phyloP scores from a whole-genome alignment of 1,140 invertebrate species.

The Polypedilum vanderplanki region DNA sequence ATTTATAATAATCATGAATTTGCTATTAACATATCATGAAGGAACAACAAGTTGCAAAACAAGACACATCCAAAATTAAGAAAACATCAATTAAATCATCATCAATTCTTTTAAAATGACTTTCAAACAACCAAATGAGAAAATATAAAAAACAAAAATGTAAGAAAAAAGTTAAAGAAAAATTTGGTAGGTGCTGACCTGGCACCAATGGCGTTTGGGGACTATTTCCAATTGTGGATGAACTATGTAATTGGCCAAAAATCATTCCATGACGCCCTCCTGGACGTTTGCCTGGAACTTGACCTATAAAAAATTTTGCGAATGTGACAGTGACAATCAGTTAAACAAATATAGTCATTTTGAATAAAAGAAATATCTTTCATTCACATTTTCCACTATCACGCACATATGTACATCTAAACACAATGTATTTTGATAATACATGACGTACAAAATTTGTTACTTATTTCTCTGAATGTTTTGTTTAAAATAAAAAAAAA shows the following conservation, averaged over 20 bases:
- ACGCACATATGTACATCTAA: background rate
- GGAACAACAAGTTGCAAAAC: no score
- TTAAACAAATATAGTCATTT: background rate
- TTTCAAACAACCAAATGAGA: background rate
- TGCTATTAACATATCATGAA: no score
- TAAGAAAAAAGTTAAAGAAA: constrained; percentile 26
- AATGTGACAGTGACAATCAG: constrained; percentile 17
- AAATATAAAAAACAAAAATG: constrained; percentile 26
- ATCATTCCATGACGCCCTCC: constrained; percentile 62
- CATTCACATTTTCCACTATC: background rate
- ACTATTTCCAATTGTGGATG: constrained; percentile 53
- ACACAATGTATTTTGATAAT: constrained; percentile 25
- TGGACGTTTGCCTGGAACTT: constrained; percentile 54
- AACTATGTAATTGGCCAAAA: constrained; percentile 52
- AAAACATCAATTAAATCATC: no score
- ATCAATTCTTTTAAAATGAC: no score
- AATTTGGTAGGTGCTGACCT: constrained; percentile 35
- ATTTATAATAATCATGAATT: no score
- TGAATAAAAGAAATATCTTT: constrained; percentile 28
- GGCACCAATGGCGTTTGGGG: constrained; percentile 48
- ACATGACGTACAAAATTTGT: background rate
- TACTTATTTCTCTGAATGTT: no score
- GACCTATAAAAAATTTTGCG: constrained; percentile 47
- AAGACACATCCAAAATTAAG: no score
- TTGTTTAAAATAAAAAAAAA: no score